These are phyloP conservation scores for Stenurella melanura DNA, from an alignment of 2,888 invertebrate genomes.

Conservation along the genomic window DNA sequence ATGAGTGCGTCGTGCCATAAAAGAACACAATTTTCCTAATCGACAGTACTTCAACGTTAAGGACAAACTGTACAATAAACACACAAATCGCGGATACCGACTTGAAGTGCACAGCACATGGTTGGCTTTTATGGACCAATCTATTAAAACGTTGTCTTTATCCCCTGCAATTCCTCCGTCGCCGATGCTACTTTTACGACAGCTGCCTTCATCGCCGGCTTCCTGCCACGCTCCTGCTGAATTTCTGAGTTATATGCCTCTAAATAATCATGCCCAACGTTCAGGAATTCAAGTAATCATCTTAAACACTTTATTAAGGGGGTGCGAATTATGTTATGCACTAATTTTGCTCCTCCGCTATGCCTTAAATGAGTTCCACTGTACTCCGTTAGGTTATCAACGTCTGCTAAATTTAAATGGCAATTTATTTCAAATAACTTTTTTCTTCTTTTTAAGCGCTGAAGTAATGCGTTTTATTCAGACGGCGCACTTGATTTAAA, in stretches of 20 bases:
- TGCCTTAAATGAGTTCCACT: slow-evolving; percentile 46
- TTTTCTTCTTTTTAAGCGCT: slow-evolving; percentile 20
- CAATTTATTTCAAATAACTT: slow-evolving; percentile 47
- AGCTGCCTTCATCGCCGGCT: slow-evolving; percentile 26
- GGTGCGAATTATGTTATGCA: slow-evolving; percentile 44
- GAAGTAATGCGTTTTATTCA: background rate
- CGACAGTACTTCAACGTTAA: background rate
- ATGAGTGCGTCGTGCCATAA: background rate
- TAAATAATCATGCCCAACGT: slow-evolving; percentile 37
- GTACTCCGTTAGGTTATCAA: slow-evolving; percentile 43
- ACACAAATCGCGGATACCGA: slow-evolving; percentile 20
- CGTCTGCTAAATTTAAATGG: slow-evolving; percentile 47
- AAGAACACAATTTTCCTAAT: slow-evolving; percentile 1
- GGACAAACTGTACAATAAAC: slow-evolving; percentile 21
- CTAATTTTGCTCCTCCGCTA: slow-evolving; percentile 44
- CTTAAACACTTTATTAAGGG: slow-evolving; percentile 50
- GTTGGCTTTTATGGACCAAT: slow-evolving; percentile 54
- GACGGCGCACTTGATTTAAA: slow-evolving; percentile 8
- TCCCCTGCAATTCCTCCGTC: slow-evolving; percentile 35
- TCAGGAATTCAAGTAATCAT: slow-evolving; percentile 49
- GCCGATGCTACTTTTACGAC: slow-evolving; percentile 36
- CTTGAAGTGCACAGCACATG: slow-evolving; percentile 39
- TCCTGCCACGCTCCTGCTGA: slow-evolving; percentile 30
- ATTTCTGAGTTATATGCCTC: slow-evolving; percentile 33
- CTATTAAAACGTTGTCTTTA: slow-evolving; percentile 55